phyloP scores from a whole-genome alignment of 2,113 vertebrate genomes.

The Prietella phreatophila region DNA sequence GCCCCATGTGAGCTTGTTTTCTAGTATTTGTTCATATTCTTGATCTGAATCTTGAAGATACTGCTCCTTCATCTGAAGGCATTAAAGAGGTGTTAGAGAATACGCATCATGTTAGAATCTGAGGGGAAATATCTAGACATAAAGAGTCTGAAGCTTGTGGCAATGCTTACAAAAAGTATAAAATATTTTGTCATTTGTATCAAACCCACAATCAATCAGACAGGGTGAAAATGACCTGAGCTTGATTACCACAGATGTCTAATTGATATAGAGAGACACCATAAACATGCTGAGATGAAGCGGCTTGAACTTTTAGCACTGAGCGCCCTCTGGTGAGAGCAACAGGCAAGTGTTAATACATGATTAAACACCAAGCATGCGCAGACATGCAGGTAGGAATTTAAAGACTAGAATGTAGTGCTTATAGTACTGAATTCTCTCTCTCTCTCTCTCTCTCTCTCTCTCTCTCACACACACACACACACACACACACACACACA shows the following conservation, averaged over 20 bases:
- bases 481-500: background rate
- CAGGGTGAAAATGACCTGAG: too few species aligned
- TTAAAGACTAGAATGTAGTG: background rate
- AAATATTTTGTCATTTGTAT: too few species aligned
- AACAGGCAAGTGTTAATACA: background rate
- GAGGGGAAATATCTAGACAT: background rate
- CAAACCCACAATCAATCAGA: background rate
- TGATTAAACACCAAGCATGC: background rate
- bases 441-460: background rate
- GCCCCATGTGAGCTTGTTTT: too few species aligned
- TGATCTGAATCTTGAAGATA: too few species aligned
- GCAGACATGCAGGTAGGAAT: background rate
- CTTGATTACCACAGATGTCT: background rate
- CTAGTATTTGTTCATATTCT: too few species aligned
- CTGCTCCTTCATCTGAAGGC: too few species aligned
- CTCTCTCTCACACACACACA: background rate
- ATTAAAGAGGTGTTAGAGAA: background rate
- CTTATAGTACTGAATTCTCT: background rate
- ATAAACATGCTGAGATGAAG: background rate
- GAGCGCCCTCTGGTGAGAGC: background rate
- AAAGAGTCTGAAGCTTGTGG: background rate
- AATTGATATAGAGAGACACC: background rate
- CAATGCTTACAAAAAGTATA: too few species aligned
- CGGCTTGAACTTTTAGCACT: background rate
- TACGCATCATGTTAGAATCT: background rate